These are phyloP conservation scores for Benthosema pterotum DNA, from an alignment of 2,797 vertebrate genomes.

Conservation along the genomic window DNA sequence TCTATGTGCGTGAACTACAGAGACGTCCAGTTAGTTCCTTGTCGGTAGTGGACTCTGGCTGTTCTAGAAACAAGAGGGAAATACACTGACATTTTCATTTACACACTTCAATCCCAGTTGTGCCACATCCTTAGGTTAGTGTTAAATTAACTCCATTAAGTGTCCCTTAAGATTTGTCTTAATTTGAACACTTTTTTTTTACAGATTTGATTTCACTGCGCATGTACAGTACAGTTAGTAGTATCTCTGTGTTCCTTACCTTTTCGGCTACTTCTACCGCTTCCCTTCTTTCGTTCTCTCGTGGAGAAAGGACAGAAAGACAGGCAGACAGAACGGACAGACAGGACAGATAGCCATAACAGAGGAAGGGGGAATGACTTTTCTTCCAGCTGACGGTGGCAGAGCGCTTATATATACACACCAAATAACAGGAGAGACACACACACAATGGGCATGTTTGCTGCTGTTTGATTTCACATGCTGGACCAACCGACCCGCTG, in stretches of 20 bases:
- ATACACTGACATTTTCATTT: not conserved
- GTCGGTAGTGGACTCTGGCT: constrained; percentile 14
- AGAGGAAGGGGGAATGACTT: constrained; percentile 41
- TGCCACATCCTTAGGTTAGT: too few relatives aligned
- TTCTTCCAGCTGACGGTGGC: constrained; percentile 25
- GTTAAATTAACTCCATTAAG: too few relatives aligned
- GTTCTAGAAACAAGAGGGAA: constrained; percentile 60
- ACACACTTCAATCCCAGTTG: too few relatives aligned
- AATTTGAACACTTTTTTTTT: too few relatives aligned
- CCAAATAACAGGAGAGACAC: constrained; percentile 33
- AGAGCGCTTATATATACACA: constrained; percentile 42
- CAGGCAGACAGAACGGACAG: too few relatives aligned
- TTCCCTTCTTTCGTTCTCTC: constrained; percentile 29
- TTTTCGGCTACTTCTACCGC: constrained; percentile 24
- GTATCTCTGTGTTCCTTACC: constrained; percentile 12
- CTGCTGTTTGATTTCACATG: constrained; percentile 55
- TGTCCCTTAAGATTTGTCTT: too few relatives aligned
- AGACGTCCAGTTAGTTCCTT: constrained; percentile 23
- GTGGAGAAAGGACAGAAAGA: constrained; percentile 39
- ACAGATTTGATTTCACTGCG: too few relatives aligned
- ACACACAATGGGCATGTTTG: constrained; percentile 26
- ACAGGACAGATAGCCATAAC: constrained; percentile 51
- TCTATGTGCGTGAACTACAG: constrained; percentile 49
- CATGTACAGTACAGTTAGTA: constrained; percentile 32
- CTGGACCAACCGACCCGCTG: constrained; percentile 38